Evolutionary conservation across 2,113 vertebrate genomes (phyloP), one percentile per base, ranked within the genome.

Genomic region (Pandion haliaetus): DNA sequence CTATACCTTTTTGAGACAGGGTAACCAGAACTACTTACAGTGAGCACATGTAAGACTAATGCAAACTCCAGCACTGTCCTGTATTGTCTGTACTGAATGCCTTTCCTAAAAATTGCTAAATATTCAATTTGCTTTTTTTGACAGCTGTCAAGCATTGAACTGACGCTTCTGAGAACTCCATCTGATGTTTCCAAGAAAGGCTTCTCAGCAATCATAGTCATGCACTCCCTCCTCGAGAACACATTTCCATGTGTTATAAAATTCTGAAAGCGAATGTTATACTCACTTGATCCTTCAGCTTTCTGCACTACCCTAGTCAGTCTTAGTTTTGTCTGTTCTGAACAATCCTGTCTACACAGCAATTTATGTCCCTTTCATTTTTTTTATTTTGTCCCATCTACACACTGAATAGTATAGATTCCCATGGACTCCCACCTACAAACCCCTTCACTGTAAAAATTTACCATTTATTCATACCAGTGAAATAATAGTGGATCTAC

Each of bases 91-190:
- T 34, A 34, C 26, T 25, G 16, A 82, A 25, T 16, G 31, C 10
- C 42, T 49, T 32, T 57, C 58, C 85, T 32, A 62, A 73, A 83
- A 77, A 93, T 65, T 45, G 55, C 34, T 82, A 88, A 95, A 94
- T 94, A 90, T n/a, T 74, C 79, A 25, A 55, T 82, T 80, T 47
- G 54, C 45, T 38, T 72, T 88, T 69, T 69, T 59, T 97, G 94
- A 93, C 88, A 95, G 91, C 88, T 93, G 86, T 85, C 94, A 96
- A 80, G 91, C 34, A 80, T 3, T 6, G 4, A 95, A 70, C 5
- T 72, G 90, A 82, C 40, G 93, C 62, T 95, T 78, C 91, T 57
- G 62, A 93, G 80, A 95, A 83, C 76, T 77, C 88, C 82, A 92
- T 67, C 54, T 86, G 88, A 95, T 73, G 76, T 47, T 95, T 86